Evolutionary conservation across 2,888 invertebrate species (phyloP).

Genomic region (Drosophila merina): DNA sequence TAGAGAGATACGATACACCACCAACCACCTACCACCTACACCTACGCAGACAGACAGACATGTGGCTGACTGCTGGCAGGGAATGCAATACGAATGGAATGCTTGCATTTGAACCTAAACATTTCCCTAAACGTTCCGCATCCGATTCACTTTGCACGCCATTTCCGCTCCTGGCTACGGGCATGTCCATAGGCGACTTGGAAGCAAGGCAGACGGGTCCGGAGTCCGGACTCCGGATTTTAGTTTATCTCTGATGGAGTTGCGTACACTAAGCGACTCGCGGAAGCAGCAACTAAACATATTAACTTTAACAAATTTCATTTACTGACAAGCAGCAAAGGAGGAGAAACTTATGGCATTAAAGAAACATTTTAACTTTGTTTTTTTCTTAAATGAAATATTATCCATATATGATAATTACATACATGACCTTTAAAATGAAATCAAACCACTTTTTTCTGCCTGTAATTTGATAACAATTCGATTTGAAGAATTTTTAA

Average conservation of each 20-base stretch:
- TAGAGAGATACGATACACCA: slow-evolving; percentile 25
- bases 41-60: slow-evolving; percentile 23
- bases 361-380: background rate
- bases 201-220: slow-evolving; percentile 19
- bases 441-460: slow-evolving; percentile 2
- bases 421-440: background rate
- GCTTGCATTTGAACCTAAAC: slow-evolving; percentile 74
- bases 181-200: slow-evolving; percentile 55
- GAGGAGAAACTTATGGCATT: no score
- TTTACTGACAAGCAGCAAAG: background rate
- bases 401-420: background rate
- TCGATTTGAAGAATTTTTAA: slow-evolving; percentile 34
- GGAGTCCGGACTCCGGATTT: slow-evolving; percentile 1
- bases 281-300: slow-evolving; percentile 2
- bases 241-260: slow-evolving; percentile 26
- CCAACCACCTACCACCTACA: background rate
- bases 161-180: slow-evolving; percentile 62
- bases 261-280: slow-evolving; percentile 27
- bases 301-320: background rate
- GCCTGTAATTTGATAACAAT: slow-evolving; percentile 27
- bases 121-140: slow-evolving; percentile 70
- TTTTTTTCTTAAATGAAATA: no score
- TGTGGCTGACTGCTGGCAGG: slow-evolving; percentile 3
- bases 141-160: slow-evolving; percentile 77
- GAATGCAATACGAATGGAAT: slow-evolving; percentile 55